A percentile compares a stretch with the other conserved stretches of the same genome.
These are phyloP conservation scores for Sceloporus tristichus DNA, from an alignment of 2,113 vertebrate species.

Conservation along the genomic window DNA sequence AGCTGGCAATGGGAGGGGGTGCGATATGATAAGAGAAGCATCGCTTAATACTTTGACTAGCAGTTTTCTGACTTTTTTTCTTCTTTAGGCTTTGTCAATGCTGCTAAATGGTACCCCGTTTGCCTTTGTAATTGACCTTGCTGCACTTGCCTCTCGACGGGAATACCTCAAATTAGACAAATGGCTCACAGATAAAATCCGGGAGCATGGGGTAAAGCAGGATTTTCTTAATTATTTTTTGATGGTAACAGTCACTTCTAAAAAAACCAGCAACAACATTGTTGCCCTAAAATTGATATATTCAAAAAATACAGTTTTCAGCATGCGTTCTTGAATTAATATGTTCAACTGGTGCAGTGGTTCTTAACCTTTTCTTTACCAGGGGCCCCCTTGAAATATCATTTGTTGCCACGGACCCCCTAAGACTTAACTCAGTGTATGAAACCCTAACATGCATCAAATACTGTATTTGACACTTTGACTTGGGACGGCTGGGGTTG, in stretches of 20 bases:
- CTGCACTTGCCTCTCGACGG: constrained; percentile 99
- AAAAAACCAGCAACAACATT: constrained; percentile 21
- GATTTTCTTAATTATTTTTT: constrained; percentile 68
- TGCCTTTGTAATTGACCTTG: constrained; percentile 99
- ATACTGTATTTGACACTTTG: too few species aligned
- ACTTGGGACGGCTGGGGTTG: too few species aligned
- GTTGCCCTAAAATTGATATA: constrained; percentile 41
- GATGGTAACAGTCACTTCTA: constrained; percentile 54
- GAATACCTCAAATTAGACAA: constrained; percentile 99
- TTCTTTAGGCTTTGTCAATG: constrained; percentile 95
- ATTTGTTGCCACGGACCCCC: neutral
- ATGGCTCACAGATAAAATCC: constrained; percentile 99
- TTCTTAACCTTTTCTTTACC: constrained; percentile 1
- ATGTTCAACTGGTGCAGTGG: constrained; percentile 41
- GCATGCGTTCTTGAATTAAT: constrained; percentile 17
- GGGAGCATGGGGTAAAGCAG: constrained; percentile 95
- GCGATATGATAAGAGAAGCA: neutral
- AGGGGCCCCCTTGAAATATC: neutral
- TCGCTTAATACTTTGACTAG: constrained; percentile 60
- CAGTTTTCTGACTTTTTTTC: constrained; percentile 66
- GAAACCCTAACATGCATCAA: too few species aligned
- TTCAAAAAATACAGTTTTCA: constrained; percentile 23
- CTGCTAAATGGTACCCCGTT: constrained; percentile 99
- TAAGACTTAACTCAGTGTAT: too few species aligned
- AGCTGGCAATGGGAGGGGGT: neutral